Percentiles rank a stretch among this genome's conserved stretches.
These are phyloP conservation scores for Lacerta agilis DNA, from an alignment of 2,797 vertebrate genomes.

Conservation along the genomic window DNA sequence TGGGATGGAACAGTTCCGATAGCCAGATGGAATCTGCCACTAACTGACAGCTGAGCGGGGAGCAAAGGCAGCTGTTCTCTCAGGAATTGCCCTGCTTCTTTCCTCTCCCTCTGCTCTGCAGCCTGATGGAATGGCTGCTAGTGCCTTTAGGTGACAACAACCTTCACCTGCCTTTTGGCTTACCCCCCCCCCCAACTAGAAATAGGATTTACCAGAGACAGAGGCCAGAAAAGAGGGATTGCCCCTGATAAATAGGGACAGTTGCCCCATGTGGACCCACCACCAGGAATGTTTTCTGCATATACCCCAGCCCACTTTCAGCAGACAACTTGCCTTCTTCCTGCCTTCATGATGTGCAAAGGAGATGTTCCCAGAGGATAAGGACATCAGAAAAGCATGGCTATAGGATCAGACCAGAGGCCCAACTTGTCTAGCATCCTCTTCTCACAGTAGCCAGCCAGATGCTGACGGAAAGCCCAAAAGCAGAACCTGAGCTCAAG, in stretches of 20 bases:
- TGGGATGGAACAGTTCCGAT: too few species aligned
- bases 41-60: too few species aligned
- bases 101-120: too few species aligned
- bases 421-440: not conserved
- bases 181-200: not conserved
- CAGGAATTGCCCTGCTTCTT: too few species aligned
- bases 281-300: not conserved
- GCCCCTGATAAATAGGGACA: not conserved
- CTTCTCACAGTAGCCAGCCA: too few species aligned
- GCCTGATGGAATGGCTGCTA: too few species aligned
- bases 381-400: not conserved
- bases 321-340: not conserved
- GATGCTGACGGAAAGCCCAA: too few species aligned
- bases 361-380: not conserved
- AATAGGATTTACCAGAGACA: not conserved
- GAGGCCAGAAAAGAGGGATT: not conserved
- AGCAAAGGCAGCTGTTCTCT: too few species aligned
- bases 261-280: not conserved
- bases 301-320: not conserved
- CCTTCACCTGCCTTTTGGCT: too few species aligned
- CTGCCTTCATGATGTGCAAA: not conserved
- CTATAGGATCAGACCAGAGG: not conserved
- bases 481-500: too few species aligned
- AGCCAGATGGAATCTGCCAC: too few species aligned
- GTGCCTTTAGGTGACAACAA: too few species aligned